Evolutionary conservation across 1,140 invertebrate species (phyloP), one percentile per base, ranked within the genome.

Genomic region (Eupristina koningsbergeri): DNA sequence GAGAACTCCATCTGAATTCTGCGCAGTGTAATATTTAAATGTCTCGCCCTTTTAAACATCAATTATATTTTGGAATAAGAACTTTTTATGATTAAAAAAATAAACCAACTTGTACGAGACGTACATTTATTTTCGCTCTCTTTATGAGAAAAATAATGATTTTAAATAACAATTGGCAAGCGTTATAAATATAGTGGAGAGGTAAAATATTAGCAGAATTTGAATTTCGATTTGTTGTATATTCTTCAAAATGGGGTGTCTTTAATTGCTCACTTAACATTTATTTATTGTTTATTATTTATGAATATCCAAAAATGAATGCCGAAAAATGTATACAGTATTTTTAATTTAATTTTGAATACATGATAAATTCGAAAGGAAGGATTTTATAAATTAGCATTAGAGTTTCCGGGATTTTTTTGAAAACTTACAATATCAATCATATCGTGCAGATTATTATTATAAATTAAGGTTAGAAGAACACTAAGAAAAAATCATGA

Each of bases 1-100:
- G 64, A 67, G 64, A 67, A 67, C 31, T 67, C 36, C 64, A 67
- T 67, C 64, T 39, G 64, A 67, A 67, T 67, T 67, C 31, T 67
- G 31, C 8, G 17, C 5, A 36, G 34, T 67, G 6, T 67, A 67
- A 67, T 67, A 67, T 39, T 67, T 67, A 67, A 67, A 67, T 67
- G 34, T 67, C 34, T 0, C 31, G 22, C 36, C 19, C 64, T 39
- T 36, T 67, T 0, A 67, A 58, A 67, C 15, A 67, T 67, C 9
- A 22, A 36, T 36, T 39, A 67, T 6, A 36, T 29, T 67, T 36
- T 36, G 5, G 64, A 67, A 67, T 19, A 36, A 36, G n/a, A n/a
- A n/a, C n/a, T n/a, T 15, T 34, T 67, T 67, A 3, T 36, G 31
- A 67, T 34, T 19, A 67, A 67, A 67, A n/a, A 67, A 31, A 67